phyloP scores from a whole-genome alignment of 2,888 invertebrate species.

The Mythimna impura region DNA sequence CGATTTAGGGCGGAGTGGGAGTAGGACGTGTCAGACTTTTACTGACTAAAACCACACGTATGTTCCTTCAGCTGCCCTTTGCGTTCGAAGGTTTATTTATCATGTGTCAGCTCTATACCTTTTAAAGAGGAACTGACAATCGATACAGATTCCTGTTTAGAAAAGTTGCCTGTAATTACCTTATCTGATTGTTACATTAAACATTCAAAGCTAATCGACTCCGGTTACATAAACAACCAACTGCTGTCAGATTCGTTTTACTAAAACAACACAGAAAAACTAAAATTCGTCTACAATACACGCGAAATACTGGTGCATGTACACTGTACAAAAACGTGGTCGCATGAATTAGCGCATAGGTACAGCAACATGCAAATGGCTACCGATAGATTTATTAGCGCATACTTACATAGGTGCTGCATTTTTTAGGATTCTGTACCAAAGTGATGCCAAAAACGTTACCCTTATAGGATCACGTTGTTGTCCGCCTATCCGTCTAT shows the following conservation, averaged over 20 bases:
- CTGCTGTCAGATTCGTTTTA: neutral
- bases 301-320: slow-evolving; percentile 45
- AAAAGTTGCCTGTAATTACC: neutral
- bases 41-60: too few relatives aligned
- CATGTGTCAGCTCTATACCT: too few relatives aligned
- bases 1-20: too few relatives aligned
- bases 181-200: neutral
- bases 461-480: too few relatives aligned
- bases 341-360: slow-evolving; percentile 55
- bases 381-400: slow-evolving; percentile 57
- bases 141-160: too few relatives aligned
- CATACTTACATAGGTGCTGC: slow-evolving; percentile 40
- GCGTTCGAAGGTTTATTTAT: too few relatives aligned
- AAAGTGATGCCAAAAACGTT: too few relatives aligned
- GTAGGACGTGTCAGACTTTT: too few relatives aligned
- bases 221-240: neutral
- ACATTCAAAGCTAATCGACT: neutral
- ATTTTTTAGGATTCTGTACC: too few relatives aligned
- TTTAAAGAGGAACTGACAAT: too few relatives aligned
- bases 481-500: too few relatives aligned
- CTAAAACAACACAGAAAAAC: neutral
- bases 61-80: too few relatives aligned
- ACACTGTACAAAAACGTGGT: slow-evolving; percentile 45
- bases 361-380: slow-evolving; percentile 57
- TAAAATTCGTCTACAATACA: slow-evolving; percentile 15